These are phyloP conservation scores for Bombus sylvicola DNA, from an alignment of 1,140 invertebrate genomes.

Conservation along the genomic window DNA sequence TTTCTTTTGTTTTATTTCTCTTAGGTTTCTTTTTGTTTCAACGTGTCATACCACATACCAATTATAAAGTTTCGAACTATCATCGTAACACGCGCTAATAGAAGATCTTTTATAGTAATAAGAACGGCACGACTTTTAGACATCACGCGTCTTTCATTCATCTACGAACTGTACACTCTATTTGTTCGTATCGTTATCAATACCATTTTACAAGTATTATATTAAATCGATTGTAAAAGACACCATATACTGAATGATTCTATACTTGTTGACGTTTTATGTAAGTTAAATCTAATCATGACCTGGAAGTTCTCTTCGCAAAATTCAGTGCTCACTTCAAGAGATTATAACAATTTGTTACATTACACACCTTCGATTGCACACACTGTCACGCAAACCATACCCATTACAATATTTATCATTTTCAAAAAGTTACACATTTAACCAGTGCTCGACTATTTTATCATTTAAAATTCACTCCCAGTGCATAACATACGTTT, in stretches of 20 bases:
- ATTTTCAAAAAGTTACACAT: conserved; percentile 27
- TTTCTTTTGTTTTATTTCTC: neutral
- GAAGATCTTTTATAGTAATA: neutral
- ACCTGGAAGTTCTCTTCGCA: neutral
- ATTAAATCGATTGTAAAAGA: neutral
- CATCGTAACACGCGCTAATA: conserved; percentile 32
- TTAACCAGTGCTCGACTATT: conserved; percentile 26
- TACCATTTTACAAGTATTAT: neutral
- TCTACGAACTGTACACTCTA: conserved; percentile 10
- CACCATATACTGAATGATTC: neutral
- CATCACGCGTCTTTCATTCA: conserved; percentile 38
- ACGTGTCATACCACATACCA: conserved; percentile 52
- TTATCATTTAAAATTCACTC: conserved; percentile 34
- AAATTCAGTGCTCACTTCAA: conserved; percentile 22
- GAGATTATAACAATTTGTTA: neutral
- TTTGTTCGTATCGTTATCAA: neutral
- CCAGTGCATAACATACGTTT: conserved; percentile 38
- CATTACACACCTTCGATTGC: conserved; percentile 43
- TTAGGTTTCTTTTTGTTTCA: conserved; percentile 3
- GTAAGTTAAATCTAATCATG: neutral
- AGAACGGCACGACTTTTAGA: neutral
- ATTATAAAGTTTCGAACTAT: conserved; percentile 28
- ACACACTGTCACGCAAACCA: conserved; percentile 57
- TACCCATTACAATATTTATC: conserved; percentile 64
- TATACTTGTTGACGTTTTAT: neutral